These are phyloP conservation scores for Smithornis capensis DNA, from an alignment of 2,113 vertebrate genomes.

Conservation along the genomic window DNA sequence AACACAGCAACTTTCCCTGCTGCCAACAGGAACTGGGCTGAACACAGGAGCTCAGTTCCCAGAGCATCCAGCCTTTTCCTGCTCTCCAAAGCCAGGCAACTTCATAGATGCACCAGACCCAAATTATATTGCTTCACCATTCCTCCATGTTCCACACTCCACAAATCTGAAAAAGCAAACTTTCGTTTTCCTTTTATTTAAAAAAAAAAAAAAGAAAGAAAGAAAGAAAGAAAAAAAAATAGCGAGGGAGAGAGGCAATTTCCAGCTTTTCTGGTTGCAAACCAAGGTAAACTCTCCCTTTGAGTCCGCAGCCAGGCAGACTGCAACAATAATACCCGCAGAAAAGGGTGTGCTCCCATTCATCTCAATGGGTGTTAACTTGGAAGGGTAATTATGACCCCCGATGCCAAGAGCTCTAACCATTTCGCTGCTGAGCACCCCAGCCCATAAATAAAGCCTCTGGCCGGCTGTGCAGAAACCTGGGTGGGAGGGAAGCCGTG, in stretches of 20 bases:
- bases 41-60: background rate
- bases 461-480: background rate
- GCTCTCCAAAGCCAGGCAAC: background rate
- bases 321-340: conserved; percentile 43
- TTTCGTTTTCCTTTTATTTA: background rate
- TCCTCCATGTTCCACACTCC: background rate
- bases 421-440: conserved; percentile 25
- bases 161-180: background rate
- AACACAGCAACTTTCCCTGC: background rate
- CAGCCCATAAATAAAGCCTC: conserved; percentile 51
- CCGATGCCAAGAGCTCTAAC: conserved; percentile 44
- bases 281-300: conserved; percentile 42
- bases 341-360: conserved; percentile 62
- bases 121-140: background rate
- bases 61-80: background rate
- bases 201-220: background rate
- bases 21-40: fast-evolving
- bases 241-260: background rate
- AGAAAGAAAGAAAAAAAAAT: background rate
- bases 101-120: background rate
- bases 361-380: conserved; percentile 58
- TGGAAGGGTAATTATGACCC: conserved; percentile 49
- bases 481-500: background rate
- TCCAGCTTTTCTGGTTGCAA: conserved; percentile 45
- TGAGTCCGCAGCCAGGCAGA: conserved; percentile 42